phyloP scores from a whole-genome alignment of 1,140 invertebrate species.

The Bombus pyrosoma region DNA sequence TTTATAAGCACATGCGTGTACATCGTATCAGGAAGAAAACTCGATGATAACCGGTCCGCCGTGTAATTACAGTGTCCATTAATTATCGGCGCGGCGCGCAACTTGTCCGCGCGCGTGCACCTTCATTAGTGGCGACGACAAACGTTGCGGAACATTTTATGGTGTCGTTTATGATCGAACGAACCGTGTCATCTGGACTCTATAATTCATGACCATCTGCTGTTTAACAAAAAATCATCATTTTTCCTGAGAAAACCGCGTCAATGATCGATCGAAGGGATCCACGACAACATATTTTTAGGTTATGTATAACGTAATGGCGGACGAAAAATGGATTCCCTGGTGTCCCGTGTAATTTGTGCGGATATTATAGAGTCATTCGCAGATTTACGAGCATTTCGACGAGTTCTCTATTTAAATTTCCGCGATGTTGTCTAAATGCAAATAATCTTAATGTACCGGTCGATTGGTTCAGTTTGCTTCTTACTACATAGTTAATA shows the following conservation, averaged over 20 bases:
- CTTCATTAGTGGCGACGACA: conserved; percentile 49
- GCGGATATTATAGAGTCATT: conserved; percentile 1
- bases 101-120: conserved; percentile 42
- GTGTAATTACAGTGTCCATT: conserved; percentile 53
- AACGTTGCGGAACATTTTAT: conserved; percentile 43
- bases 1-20: no score
- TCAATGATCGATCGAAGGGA: neutral
- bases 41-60: conserved; percentile 49
- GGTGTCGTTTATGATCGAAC: conserved; percentile 43
- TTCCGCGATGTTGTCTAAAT: conserved; percentile 12
- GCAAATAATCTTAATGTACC: conserved; percentile 11
- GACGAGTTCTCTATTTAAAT: neutral
- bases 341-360: neutral
- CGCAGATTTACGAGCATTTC: conserved; percentile 21
- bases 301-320: neutral
- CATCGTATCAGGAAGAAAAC: conserved; percentile 47
- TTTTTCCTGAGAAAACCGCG: neutral
- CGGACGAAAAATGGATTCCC: neutral
- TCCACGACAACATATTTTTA: neutral
- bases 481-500: neutral
- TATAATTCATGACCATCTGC: conserved; percentile 10
- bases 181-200: neutral
- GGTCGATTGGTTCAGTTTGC: neutral
- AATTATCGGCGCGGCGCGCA: conserved; percentile 31
- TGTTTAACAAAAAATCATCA: no score